Base-by-base conservation (phyloP, 2,797 vertebrate genomes). In the Anguilla anguilla region DNA sequence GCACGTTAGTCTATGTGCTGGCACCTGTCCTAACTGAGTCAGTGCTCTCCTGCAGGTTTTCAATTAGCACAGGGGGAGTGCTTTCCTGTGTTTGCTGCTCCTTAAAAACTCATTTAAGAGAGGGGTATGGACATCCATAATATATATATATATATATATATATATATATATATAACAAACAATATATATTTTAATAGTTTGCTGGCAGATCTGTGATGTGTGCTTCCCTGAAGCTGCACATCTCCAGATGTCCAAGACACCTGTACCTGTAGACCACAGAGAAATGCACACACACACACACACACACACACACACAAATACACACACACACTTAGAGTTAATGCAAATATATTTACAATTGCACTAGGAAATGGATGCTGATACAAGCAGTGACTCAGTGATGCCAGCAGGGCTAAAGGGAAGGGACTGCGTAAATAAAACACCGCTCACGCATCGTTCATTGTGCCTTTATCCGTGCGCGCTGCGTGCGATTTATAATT, bases 191-290 rank as follows among this genome's bases (percentile, higher is more conserved):
- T 35, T 46, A 22, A 81, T 81, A 81, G 77, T 49, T 6, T 43
- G 49, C 6, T 17, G 13, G 77, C 39, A 49, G 3, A n/a, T 49
- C 43, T 81, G 39, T 81, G 77, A 46, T 81, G 25, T n/a, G 5
- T 81, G 77, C 43, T 43, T 25, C 77, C 25, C 39, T 81, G 77
- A 81, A 25, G 77, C 43, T 25, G 43, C 43, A 25, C 77, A n/a
- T 49, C 43, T 25, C 22, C 77, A 81, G 43, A 81, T 81, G 77
- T 81, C 77, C 25, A 28, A 77, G 77, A 81, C 74, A 79, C 43
- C 74, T 79, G 74, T 1, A 79, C 13, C 43, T 81, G 22, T 51
- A 46, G 49, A 49, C 77, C n/a, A 13, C 43, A 49, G 19, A 9
- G 43, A n/a, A 35, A 31, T 67, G 35, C 35, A 35, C 35, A 35